phyloP scores from a whole-genome alignment of 2,797 vertebrate genomes.

The Sebastes ruberrimus region DNA sequence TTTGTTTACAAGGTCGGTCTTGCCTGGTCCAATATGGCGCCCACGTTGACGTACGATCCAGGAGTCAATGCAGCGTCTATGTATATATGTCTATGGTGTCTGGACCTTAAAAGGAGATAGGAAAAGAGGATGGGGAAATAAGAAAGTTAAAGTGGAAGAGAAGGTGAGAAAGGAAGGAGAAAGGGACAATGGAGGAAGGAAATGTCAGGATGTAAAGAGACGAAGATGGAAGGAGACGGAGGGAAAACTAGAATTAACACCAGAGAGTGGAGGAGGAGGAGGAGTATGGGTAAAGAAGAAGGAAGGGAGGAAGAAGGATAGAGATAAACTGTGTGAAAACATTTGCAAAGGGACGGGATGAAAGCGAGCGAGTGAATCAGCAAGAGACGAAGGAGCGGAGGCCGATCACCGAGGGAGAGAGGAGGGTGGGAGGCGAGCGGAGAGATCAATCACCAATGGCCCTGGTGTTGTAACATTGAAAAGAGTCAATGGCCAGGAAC shows the following conservation, averaged over 20 bases:
- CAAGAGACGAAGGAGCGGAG: slow-evolving; percentile 43
- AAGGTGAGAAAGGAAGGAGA: background rate
- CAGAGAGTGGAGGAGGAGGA: background rate
- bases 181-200: background rate
- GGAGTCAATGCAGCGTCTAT: too few relatives aligned
- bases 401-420: slow-evolving; percentile 29
- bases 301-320: background rate
- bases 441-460: slow-evolving; percentile 57
- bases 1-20: background rate
- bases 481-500: slow-evolving; percentile 68
- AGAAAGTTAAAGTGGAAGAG: background rate
- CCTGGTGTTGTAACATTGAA: slow-evolving; percentile 57
- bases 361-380: slow-evolving; percentile 42
- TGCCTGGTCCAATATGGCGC: too few relatives aligned
- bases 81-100: too few relatives aligned
- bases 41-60: too few relatives aligned
- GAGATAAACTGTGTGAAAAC: slow-evolving; percentile 26
- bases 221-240: background rate
- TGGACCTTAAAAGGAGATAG: too few relatives aligned
- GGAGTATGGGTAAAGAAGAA: background rate
- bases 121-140: too few relatives aligned
- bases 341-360: slow-evolving; percentile 17
- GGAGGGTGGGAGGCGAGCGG: slow-evolving; percentile 37
- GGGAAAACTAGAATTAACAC: background rate
- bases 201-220: background rate